These are phyloP conservation scores for Eupeodes corollae DNA, from an alignment of 1,140 invertebrate genomes.

Conservation along the genomic window DNA sequence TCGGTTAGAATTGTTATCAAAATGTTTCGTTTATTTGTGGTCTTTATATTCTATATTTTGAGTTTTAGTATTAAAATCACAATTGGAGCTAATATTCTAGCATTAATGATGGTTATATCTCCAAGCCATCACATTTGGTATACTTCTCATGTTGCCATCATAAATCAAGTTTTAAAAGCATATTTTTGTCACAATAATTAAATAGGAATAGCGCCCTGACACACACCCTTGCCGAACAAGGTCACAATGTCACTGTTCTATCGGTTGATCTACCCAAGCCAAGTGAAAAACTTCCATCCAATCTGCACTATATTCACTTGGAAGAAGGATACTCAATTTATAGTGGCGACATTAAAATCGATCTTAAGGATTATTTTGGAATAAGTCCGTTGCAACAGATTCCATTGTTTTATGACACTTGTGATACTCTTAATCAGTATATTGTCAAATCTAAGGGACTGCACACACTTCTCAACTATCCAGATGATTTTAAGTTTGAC, in stretches of 20 bases:
- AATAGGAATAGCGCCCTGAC: too few species aligned
- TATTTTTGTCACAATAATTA: too few species aligned
- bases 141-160: too few species aligned
- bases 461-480: neutral
- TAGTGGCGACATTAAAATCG: neutral
- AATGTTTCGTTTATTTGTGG: too few species aligned
- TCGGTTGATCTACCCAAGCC: neutral
- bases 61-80: too few species aligned
- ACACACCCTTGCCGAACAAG: too few species aligned
- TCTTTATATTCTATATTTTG: too few species aligned
- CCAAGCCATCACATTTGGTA: neutral
- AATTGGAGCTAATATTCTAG: constrained; percentile 2
- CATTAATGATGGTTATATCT: neutral
- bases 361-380: constrained; percentile 2
- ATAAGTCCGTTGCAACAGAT: constrained; percentile 12
- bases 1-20: too few species aligned
- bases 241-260: neutral
- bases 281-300: neutral
- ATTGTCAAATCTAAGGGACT: constrained; percentile 4
- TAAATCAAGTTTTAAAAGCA: too few species aligned
- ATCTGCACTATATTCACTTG: constrained; percentile 3
- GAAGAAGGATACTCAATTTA: neutral
- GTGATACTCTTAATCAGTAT: constrained; percentile 9
- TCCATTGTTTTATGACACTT: constrained; percentile 17
- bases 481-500: constrained; percentile 8